Evolutionary conservation across 2,888 invertebrate genomes (phyloP).

Genomic region (Acrocyrtus sp.): DNA sequence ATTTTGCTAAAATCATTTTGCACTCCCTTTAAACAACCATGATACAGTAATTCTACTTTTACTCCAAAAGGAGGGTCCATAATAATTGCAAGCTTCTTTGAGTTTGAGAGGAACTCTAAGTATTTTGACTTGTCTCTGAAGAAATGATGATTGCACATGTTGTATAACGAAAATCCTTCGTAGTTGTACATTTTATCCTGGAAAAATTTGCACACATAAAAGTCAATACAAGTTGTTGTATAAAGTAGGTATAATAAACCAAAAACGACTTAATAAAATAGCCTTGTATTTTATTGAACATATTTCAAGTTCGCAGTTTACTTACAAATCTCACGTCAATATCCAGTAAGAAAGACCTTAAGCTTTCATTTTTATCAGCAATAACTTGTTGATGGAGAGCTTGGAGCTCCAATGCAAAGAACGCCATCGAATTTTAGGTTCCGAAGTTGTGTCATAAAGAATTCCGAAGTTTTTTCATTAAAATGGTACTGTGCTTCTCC

Average conservation of each 20-base stretch:
- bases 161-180: conserved; percentile 24
- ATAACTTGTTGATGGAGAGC: conserved; percentile 39
- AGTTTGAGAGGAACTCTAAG: conserved; percentile 9
- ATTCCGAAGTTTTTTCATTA: conserved; percentile 23
- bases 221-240: not conserved
- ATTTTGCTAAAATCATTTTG: conserved; percentile 16
- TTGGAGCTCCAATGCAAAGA: conserved; percentile 46
- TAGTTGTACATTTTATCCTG: conserved; percentile 11
- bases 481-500: conserved; percentile 52
- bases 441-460: conserved; percentile 19
- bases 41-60: conserved; percentile 42
- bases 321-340: conserved; percentile 46
- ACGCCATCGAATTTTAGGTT: conserved; percentile 32
- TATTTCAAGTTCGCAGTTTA: too few species aligned
- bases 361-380: not conserved
- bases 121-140: conserved; percentile 16
- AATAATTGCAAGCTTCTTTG: conserved; percentile 26
- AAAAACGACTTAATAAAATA: not conserved
- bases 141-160: conserved; percentile 51
- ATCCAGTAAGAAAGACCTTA: conserved; percentile 41
- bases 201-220: not conserved
- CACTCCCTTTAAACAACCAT: conserved; percentile 34
- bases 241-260: not conserved
- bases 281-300: not conserved
- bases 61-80: conserved; percentile 49